A percentile compares a stretch with the other conserved stretches of the same genome.
Conservation (phyloP, 2,797 vertebrate genomes). For the Capromys pilorides region DNA sequence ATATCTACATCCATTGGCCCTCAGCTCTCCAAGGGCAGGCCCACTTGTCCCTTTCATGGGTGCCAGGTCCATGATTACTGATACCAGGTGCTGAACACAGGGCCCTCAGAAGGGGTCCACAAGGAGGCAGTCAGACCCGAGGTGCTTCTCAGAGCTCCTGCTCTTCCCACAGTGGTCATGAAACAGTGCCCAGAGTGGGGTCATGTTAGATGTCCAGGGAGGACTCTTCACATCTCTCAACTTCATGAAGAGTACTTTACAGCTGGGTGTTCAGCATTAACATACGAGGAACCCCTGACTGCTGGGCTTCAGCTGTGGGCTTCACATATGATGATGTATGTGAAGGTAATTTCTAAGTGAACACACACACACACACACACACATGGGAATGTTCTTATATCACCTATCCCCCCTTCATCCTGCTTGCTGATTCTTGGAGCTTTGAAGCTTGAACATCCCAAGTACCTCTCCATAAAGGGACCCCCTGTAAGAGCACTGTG, state of each 20-base stretch:
- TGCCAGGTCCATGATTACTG: background rate
- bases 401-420: background rate
- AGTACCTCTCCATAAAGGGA: background rate
- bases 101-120: background rate
- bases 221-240: background rate
- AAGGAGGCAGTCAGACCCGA: background rate
- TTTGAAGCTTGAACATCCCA: background rate
- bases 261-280: background rate
- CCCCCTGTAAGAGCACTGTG: background rate
- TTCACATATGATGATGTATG: background rate
- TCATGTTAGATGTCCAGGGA: background rate
- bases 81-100: background rate
- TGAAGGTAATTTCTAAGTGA: background rate
- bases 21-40: background rate
- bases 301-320: background rate
- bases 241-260: background rate
- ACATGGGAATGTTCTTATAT: background rate
- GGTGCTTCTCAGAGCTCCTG: background rate
- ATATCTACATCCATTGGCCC: background rate
- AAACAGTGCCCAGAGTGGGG: background rate
- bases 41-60: background rate
- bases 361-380: background rate
- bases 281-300: background rate
- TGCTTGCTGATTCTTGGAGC: background rate
- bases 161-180: background rate